Evolutionary conservation across 2,113 vertebrate species (phyloP), one percentile per base, ranked within the genome.

Genomic region (Symphodus melops): DNA sequence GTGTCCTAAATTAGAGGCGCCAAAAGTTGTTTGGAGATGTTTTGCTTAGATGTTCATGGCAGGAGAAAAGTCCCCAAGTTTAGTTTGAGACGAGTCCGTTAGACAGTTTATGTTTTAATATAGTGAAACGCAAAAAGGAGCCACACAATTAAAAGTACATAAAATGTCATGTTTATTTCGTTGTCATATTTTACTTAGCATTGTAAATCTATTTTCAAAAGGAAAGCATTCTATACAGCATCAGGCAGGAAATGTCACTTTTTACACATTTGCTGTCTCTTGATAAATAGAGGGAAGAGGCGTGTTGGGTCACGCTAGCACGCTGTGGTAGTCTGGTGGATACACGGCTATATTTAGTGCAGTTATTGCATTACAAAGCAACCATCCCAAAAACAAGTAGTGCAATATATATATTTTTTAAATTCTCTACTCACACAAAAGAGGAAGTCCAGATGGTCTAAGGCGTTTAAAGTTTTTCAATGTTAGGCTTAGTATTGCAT

Each of bases 361-460:
- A 94, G 91, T 93, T 94, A 94, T 94, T 94, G 93, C 93, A 94
- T 93, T 88, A 93, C 91, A 95, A 94, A 94, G 93, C 93, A 92
- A 93, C 92, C 91, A 85, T 92, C 88, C 79, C 83, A 89, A 84
- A 84, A 79, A 72, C 76, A 89, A 87, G 82, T 94, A 95, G 93
- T 94, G 93, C 93, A 94, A 93, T 86, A 86, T 85, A 3, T 28
- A 3, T 33, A 85, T 81, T 81, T 81, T 74, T 57, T 82, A 69
- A 46, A 46, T 82, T 89, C 72, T 73, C 75, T 92, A 91, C 88
- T 91, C 86, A 92, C 90, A 92, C 86, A 92, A 81, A 90, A 90
- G 84, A 94, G 92, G 91, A 94, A 93, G 92, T 94, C 85, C 90
- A 89, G 88, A 92, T 93, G 91, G 91, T 92, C 91, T 93, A 93